Conservation (phyloP, 2,888 invertebrate genomes). For the Rapana venosa region DNA sequence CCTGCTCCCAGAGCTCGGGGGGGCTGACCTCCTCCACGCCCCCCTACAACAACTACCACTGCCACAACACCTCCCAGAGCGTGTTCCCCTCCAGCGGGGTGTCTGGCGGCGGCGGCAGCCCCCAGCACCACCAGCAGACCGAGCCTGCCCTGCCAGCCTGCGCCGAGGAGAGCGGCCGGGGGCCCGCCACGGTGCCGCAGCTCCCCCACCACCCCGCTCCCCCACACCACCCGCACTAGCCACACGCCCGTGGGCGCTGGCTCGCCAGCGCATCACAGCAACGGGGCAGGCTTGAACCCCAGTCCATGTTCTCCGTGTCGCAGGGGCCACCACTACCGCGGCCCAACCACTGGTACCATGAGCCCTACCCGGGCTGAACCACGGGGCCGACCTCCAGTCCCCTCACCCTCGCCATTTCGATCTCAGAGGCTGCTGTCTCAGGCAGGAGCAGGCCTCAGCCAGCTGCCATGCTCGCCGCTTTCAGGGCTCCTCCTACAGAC, state of each 20-base stretch:
- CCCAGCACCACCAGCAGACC: conserved; percentile 48
- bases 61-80: conserved; percentile 60
- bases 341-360: conserved; percentile 70
- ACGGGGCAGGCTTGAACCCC: conserved; percentile 52
- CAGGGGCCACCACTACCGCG: conserved; percentile 62
- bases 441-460: conserved; percentile 58
- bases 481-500: conserved; percentile 66
- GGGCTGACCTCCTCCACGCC: conserved; percentile 55
- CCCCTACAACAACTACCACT: conserved; percentile 55
- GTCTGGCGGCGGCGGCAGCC: conserved; percentile 41
- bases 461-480: conserved; percentile 74
- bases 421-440: conserved; percentile 63
- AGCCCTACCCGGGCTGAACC: conserved; percentile 63
- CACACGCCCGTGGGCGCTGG: conserved; percentile 62
- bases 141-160: conserved; percentile 52
- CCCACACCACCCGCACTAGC: conserved; percentile 50
- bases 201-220: conserved; percentile 61
- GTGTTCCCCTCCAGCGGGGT: conserved; percentile 53
- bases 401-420: conserved; percentile 67
- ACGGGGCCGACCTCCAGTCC: conserved; percentile 52
- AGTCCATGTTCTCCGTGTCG: conserved; percentile 67
- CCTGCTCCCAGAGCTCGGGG: conserved; percentile 53
- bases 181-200: conserved; percentile 48
- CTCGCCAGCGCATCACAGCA: conserved; percentile 27
- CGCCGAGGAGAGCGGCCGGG: conserved; percentile 48